Percentiles rank a stretch among this genome's conserved stretches.
phyloP scores from a whole-genome alignment of 2,797 vertebrate genomes.

The Prionace glauca region DNA sequence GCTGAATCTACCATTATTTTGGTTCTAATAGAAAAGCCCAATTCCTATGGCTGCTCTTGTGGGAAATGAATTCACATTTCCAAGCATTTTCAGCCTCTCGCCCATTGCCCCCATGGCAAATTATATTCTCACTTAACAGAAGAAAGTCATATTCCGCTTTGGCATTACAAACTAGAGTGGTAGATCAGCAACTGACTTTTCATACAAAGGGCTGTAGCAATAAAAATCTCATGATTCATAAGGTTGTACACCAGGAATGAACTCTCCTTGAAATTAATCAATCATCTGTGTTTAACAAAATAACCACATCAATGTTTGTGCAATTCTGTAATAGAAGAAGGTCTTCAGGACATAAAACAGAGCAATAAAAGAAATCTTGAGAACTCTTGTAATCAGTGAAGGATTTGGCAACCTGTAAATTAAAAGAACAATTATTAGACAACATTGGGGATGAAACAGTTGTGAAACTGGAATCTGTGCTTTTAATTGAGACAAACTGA shows the following conservation, averaged over 20 bases:
- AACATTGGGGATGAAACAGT: not conserved
- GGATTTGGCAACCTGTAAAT: not conserved
- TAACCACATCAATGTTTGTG: slow-evolving; percentile 15
- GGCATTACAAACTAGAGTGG: not conserved
- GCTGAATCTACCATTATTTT: not conserved
- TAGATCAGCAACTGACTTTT: not conserved
- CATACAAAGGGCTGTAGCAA: not conserved
- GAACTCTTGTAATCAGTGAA: not conserved
- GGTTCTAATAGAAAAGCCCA: not conserved
- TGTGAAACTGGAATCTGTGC: not conserved
- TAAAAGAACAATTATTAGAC: not conserved
- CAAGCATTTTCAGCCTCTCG: too few species aligned
- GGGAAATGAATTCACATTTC: not conserved
- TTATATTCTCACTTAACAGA: not conserved
- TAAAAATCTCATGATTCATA: not conserved
- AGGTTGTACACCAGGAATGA: not conserved
- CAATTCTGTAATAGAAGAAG: not conserved
- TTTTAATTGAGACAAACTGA: not conserved
- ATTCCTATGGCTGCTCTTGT: too few species aligned
- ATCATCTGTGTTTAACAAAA: not conserved
- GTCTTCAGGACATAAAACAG: not conserved
- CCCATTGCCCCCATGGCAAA: not conserved
- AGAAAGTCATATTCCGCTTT: not conserved
- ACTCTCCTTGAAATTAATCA: not conserved
- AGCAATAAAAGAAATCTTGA: not conserved